Base-by-base conservation (phyloP, 1,140 invertebrate species). In the Neuroterus valhalla region DNA sequence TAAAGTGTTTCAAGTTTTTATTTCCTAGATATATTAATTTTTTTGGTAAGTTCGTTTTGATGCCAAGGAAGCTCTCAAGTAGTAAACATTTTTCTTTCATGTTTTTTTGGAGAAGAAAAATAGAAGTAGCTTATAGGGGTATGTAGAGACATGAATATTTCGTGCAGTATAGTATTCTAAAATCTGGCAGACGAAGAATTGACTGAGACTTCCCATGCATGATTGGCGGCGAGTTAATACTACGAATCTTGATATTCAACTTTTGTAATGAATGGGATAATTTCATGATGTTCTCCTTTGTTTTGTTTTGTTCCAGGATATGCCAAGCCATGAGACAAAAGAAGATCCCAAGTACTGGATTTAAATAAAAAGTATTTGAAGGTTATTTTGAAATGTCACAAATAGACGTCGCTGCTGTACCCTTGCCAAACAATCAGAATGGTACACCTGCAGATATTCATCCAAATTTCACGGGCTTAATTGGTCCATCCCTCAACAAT, bases 391-490 rank as follows among this genome's bases (percentile, higher is more conserved):
- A 74, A 74, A 88, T 89, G 87, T 81, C 88, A 71, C 82, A 85
- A 81, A 78, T 79, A 62, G 81, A 88, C 55, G 79, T 81, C 73
- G 76, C 81, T 70, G 74, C 81, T 75, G 70, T 77, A 52, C 83
- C 81, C 52, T 70, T 83, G 50, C 71, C 75, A 38, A 87, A 87
- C 71, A 89, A 88, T 81, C 84, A 84, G 62, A 88, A 89, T 77
- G 78, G 82, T 71, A 76, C 78, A 68, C 43, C 82, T 70, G 76
- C 81, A 70, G 86, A 87, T 76, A 88, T 88, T 71, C 85, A 87
- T 84, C 86, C 78, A 26, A 86, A 85, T 78, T 74, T 87, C 23
- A 84, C 84, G 70, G 84, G 81, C 52, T 81, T 84, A 21, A 84
- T 86, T 74, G 85, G 83, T 38, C 83, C 87, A 43, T 71, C 79